A percentile compares a stretch with the other conserved stretches of the same genome.
These are phyloP conservation scores for Cirrhinus mrigala DNA, from an alignment of 2,797 vertebrate species.

Conservation along the genomic window DNA sequence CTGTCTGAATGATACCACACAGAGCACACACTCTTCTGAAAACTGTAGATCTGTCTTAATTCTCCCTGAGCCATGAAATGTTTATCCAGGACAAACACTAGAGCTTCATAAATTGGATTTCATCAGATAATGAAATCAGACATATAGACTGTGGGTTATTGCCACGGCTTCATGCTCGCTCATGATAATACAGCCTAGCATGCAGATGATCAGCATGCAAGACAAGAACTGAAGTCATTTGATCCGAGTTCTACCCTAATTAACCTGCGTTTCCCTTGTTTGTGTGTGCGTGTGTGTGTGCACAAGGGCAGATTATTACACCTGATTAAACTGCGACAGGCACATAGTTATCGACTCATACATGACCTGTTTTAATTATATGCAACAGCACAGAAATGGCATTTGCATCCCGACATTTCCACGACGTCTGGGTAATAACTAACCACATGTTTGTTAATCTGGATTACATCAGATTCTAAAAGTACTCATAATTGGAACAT, in stretches of 20 bases:
- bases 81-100: slow-evolving; percentile 52
- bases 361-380: not conserved
- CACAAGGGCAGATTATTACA: slow-evolving; percentile 32
- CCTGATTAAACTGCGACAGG: slow-evolving; percentile 18
- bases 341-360: slow-evolving; percentile 8
- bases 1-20: not conserved
- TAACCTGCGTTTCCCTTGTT: slow-evolving; percentile 35
- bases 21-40: slow-evolving; percentile 1
- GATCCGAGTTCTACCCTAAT: slow-evolving; percentile 40
- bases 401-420: not conserved
- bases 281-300: slow-evolving; percentile 22
- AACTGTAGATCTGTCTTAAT: slow-evolving; percentile 34
- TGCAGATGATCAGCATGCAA: slow-evolving; percentile 32
- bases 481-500: not conserved
- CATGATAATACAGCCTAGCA: slow-evolving; percentile 17
- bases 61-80: slow-evolving; percentile 45
- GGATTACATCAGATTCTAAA: not conserved
- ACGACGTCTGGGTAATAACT: not conserved
- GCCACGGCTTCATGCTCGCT: not conserved
- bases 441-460: not conserved
- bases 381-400: slow-evolving; percentile 14
- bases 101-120: slow-evolving; percentile 45
- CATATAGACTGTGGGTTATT: slow-evolving; percentile 42
- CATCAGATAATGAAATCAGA: slow-evolving; percentile 53
- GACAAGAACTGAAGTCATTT: slow-evolving; percentile 38